Evolutionary conservation across 2,888 invertebrate genomes (phyloP).

Genomic region (Icerya purchasi): DNA sequence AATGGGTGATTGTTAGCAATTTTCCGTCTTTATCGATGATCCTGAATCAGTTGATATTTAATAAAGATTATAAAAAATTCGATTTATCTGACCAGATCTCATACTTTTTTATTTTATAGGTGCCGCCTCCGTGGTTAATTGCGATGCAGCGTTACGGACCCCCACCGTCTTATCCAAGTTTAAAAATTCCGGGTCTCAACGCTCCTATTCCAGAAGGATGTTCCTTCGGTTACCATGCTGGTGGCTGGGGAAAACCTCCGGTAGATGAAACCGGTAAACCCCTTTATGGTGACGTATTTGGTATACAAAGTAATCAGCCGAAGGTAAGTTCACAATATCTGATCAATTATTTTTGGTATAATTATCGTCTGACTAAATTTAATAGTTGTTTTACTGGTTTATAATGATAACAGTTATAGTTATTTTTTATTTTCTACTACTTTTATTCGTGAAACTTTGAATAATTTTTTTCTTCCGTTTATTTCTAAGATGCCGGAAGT

Average conservation of each 20-base stretch:
- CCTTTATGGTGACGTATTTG: conserved; percentile 96
- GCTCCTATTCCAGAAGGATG: conserved; percentile 95
- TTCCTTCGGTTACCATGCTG: conserved; percentile 96
- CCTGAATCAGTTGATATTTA: too few relatives aligned
- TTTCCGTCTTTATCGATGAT: too few relatives aligned
- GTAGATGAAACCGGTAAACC: conserved; percentile 96
- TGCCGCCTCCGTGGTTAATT: conserved; percentile 85
- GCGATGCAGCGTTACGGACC: conserved; percentile 97
- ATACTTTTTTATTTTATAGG: conserved; percentile 12
- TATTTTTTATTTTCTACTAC: too few relatives aligned
- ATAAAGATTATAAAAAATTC: too few relatives aligned
- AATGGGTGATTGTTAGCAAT: too few relatives aligned
- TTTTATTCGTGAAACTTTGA: too few relatives aligned
- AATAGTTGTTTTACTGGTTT: too few relatives aligned
- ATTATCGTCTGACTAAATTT: too few relatives aligned
- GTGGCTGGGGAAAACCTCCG: conserved; percentile 99
- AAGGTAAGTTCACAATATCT: conserved; percentile 9
- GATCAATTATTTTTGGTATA: too few relatives aligned
- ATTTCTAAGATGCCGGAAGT: conserved; percentile 42
- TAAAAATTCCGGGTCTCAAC: conserved; percentile 92
- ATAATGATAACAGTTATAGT: too few relatives aligned
- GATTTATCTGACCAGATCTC: too few relatives aligned
- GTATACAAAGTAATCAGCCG: conserved; percentile 36
- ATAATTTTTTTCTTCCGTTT: too few relatives aligned
- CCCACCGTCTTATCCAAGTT: conserved; percentile 93